A percentile compares a stretch with the other conserved stretches of the same genome.
These are phyloP conservation scores for Danionella dracula DNA, from an alignment of 2,797 vertebrate genomes.

Conservation along the genomic window DNA sequence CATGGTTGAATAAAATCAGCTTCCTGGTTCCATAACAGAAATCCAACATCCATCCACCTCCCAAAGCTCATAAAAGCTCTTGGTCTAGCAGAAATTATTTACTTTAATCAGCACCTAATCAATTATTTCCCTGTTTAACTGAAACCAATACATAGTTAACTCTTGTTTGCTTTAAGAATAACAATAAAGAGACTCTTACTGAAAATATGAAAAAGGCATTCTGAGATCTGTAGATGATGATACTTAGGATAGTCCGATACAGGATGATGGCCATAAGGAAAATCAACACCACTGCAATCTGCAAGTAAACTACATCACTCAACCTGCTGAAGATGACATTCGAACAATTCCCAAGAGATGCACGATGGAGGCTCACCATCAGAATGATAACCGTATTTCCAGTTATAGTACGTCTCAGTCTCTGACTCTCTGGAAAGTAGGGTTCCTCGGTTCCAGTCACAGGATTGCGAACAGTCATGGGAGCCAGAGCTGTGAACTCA, in stretches of 20 bases:
- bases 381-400: constrained; percentile 75
- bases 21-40: too few relatives aligned
- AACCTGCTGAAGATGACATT: neutral
- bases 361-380: constrained; percentile 63
- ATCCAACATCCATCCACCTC: too few relatives aligned
- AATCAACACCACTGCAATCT: constrained; percentile 74
- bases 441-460: constrained; percentile 75
- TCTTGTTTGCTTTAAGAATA: too few relatives aligned
- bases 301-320: constrained; percentile 4
- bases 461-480: constrained; percentile 68
- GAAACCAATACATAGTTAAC: too few relatives aligned
- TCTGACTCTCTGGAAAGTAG: constrained; percentile 64
- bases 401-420: constrained; percentile 65
- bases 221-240: constrained; percentile 70
- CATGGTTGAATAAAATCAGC: too few relatives aligned
- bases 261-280: constrained; percentile 77
- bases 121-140: too few relatives aligned
- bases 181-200: constrained; percentile 23
- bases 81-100: too few relatives aligned
- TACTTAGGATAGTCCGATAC: constrained; percentile 71
- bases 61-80: too few relatives aligned
- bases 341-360: neutral
- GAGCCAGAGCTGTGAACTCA: constrained; percentile 73
- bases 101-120: too few relatives aligned
- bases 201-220: constrained; percentile 49